These are phyloP conservation scores for Dipodomys ordii DNA, from an alignment of 2,113 vertebrate genomes.

Conservation along the genomic window DNA sequence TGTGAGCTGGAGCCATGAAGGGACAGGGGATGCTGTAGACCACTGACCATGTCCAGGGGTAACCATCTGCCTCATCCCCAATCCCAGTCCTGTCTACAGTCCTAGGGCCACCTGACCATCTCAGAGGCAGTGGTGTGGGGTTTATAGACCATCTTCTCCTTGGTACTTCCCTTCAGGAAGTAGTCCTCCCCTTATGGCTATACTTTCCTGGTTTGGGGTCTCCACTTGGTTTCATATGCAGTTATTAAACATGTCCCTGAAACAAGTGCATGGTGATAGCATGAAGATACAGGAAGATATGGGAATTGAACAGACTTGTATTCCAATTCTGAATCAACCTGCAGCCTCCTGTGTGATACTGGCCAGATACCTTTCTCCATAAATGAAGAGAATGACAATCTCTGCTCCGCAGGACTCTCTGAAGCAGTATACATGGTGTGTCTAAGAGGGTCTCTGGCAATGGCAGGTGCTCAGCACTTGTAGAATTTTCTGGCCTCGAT, in stretches of 20 bases:
- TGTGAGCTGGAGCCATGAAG: background rate
- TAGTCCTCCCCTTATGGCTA: background rate
- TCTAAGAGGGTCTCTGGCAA: background rate
- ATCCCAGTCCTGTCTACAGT: background rate
- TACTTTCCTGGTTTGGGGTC: background rate
- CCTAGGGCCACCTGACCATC: background rate
- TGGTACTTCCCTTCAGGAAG: too few species aligned
- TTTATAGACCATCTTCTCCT: background rate
- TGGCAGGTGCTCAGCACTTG: background rate
- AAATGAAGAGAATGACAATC: background rate
- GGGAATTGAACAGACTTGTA: background rate
- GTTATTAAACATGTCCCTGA: background rate
- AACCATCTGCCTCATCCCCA: background rate
- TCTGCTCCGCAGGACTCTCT: background rate
- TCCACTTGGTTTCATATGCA: background rate
- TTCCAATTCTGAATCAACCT: background rate
- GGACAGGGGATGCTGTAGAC: background rate
- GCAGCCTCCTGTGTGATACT: background rate
- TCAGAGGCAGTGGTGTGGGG: rapidly evolving
- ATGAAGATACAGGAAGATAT: background rate
- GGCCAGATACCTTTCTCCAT: background rate
- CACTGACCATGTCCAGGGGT: background rate
- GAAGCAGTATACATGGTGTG: background rate
- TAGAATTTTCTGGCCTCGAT: background rate
- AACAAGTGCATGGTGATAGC: background rate